Conservation (phyloP, 2,888 invertebrate species). For the Nemoura dubitans region DNA sequence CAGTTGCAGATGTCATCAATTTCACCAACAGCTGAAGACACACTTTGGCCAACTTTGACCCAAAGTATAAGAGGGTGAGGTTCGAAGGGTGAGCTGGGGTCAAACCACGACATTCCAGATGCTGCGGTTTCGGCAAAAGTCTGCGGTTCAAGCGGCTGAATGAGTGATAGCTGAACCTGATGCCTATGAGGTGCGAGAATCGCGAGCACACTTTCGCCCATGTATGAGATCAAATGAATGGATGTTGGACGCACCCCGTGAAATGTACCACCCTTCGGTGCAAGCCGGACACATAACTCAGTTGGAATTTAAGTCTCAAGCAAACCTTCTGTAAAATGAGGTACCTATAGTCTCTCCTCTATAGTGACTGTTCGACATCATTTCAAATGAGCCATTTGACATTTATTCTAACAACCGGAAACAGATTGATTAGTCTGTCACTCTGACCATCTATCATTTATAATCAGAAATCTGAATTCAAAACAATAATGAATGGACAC, state of each 20-base stretch:
- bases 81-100: background rate
- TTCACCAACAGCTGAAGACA: background rate
- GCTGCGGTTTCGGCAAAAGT: background rate
- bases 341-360: too few species aligned
- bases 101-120: background rate
- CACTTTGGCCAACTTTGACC: conserved; percentile 12
- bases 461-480: too few species aligned
- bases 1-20: conserved; percentile 5
- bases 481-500: too few species aligned
- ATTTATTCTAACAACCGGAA: too few species aligned
- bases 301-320: too few species aligned
- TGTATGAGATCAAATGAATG: background rate
- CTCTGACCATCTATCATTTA: too few species aligned
- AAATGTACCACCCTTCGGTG: background rate
- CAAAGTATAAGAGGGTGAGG: background rate
- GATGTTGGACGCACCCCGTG: background rate
- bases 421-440: too few species aligned
- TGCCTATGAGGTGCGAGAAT: background rate
- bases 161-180: background rate
- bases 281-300: background rate
- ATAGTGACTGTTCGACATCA: too few species aligned
- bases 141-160: background rate
- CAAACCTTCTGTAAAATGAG: too few species aligned
- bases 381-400: too few species aligned
- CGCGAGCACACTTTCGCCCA: background rate